Percentiles rank a stretch among this genome's conserved stretches.
Conservation (phyloP, 2,888 invertebrate species). For the Diabrotica balteata region DNA sequence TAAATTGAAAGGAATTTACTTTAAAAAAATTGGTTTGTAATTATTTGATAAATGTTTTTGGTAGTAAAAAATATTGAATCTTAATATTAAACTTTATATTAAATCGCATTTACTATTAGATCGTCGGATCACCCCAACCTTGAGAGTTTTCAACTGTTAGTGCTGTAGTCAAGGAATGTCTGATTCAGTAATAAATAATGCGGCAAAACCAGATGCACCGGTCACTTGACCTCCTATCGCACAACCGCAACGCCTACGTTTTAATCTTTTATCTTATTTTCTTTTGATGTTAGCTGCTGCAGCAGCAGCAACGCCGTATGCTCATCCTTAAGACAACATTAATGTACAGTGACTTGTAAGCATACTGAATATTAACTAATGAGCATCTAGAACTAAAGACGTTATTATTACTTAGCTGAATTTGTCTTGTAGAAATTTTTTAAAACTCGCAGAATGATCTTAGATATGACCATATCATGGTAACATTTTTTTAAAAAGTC, state of each 20-base stretch:
- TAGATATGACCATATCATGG: too few species aligned
- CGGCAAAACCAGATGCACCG: slow-evolving; percentile 32
- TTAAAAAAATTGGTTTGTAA: too few species aligned
- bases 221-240: slow-evolving; percentile 32
- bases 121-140: slow-evolving; percentile 18
- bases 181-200: slow-evolving; percentile 33
- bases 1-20: too few species aligned
- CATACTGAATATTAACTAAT: too few species aligned
- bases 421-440: too few species aligned
- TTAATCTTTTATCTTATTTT: slow-evolving; percentile 19
- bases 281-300: slow-evolving; percentile 18
- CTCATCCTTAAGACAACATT: slow-evolving; percentile 13
- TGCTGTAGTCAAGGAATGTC: slow-evolving; percentile 28
- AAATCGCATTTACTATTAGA: slow-evolving; percentile 15
- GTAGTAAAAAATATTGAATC: too few species aligned
- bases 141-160: slow-evolving; percentile 20
- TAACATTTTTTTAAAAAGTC: too few species aligned
- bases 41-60: too few species aligned
- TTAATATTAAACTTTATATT: not conserved
- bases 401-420: too few species aligned
- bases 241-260: slow-evolving; percentile 25
- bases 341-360: not conserved
- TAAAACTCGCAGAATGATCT: too few species aligned
- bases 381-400: too few species aligned
- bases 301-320: slow-evolving; percentile 2